These are phyloP conservation scores for Petrophora chlorosata DNA, from an alignment of 2,888 invertebrate species.

Conservation along the genomic window DNA sequence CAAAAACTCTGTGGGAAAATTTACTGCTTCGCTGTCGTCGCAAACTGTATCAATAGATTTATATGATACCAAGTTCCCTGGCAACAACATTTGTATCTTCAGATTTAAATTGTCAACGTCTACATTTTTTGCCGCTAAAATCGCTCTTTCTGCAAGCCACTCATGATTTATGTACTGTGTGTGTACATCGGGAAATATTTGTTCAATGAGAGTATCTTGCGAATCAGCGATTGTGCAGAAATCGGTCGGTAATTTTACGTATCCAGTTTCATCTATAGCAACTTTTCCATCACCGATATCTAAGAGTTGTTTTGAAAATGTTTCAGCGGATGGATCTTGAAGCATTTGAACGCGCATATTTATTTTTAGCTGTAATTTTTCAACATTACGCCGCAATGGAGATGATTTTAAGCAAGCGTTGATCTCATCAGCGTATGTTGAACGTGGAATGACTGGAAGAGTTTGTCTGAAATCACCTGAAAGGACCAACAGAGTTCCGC, in stretches of 20 bases:
- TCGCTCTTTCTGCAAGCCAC: conserved; percentile 39
- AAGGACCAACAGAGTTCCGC: conserved; percentile 39
- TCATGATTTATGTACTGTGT: conserved; percentile 23
- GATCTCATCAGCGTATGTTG: conserved; percentile 40
- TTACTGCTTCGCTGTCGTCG: conserved; percentile 1
- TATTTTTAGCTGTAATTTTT: conserved; percentile 38
- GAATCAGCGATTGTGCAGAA: neutral
- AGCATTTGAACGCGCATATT: conserved; percentile 27
- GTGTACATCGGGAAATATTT: neutral
- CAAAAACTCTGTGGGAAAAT: neutral
- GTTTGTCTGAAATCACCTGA: conserved; percentile 46
- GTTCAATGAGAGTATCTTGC: neutral
- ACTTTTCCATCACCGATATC: neutral
- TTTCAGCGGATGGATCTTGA: neutral
- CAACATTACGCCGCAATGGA: conserved; percentile 38
- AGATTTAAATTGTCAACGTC: conserved; percentile 38
- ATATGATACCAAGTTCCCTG: conserved; percentile 39
- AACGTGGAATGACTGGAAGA: conserved; percentile 42
- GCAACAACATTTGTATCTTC: conserved; percentile 37
- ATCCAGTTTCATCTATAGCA: neutral
- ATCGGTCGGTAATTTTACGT: neutral
- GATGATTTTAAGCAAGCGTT: conserved; percentile 43
- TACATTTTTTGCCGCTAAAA: conserved; percentile 28
- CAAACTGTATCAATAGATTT: conserved; percentile 44
- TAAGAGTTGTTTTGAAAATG: neutral